phyloP scores from a whole-genome alignment of 2,888 invertebrate species.

The Drosophila eohydei region DNA sequence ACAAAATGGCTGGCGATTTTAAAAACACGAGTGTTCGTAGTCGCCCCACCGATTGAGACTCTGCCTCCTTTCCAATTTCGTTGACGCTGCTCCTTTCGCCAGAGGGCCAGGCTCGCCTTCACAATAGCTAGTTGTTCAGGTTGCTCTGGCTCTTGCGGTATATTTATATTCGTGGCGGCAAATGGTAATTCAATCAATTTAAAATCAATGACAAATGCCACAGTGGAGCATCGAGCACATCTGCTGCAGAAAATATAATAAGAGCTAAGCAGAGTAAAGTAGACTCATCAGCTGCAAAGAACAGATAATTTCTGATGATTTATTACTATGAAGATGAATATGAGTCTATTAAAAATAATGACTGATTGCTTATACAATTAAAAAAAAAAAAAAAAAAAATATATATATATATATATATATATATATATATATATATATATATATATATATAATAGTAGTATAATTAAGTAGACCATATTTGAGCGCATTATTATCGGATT shows the following conservation, averaged over 20 bases:
- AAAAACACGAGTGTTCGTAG: conserved; percentile 39
- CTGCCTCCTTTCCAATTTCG: conserved; percentile 39
- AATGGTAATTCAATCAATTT: conserved; percentile 64
- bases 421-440: too few species aligned
- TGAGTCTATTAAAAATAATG: neutral
- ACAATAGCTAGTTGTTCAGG: conserved; percentile 32
- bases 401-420: too few species aligned
- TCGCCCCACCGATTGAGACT: conserved; percentile 14
- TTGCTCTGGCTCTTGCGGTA: conserved; percentile 28
- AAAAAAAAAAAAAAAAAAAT: too few species aligned
- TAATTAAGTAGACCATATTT: too few species aligned
- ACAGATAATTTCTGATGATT: too few species aligned
- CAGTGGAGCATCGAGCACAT: conserved; percentile 38
- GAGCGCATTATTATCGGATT: neutral
- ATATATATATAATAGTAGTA: too few species aligned
- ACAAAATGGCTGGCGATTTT: conserved; percentile 73
- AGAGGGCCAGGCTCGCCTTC: conserved; percentile 15
- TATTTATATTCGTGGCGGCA: conserved; percentile 31
- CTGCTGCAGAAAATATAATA: neutral
- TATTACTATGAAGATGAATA: neutral
- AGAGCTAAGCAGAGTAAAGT: too few species aligned
- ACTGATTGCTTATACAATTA: too few species aligned
- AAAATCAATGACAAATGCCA: conserved; percentile 43
- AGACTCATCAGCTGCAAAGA: too few species aligned
- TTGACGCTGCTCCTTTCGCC: conserved; percentile 58